These are phyloP conservation scores for Tineola bisselliella DNA, from an alignment of 2,888 invertebrate genomes.

Conservation along the genomic window DNA sequence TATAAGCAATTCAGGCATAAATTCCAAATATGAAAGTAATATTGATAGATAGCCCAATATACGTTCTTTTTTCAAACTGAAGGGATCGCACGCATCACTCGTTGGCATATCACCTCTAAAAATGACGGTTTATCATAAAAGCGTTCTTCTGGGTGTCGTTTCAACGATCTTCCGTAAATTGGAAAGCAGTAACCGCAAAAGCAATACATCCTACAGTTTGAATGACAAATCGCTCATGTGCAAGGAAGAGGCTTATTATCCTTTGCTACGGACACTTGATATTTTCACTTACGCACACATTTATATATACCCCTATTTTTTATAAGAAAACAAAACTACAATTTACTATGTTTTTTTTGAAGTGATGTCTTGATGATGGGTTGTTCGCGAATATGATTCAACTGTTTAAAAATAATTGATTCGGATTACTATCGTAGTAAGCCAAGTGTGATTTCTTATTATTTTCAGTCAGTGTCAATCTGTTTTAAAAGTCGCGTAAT, in stretches of 20 bases:
- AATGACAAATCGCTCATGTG: constrained; percentile 6
- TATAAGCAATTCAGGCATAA: constrained; percentile 22
- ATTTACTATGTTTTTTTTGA: too few relatives aligned
- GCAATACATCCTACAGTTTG: constrained; percentile 24
- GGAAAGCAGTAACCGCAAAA: constrained; percentile 30
- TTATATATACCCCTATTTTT: too few relatives aligned
- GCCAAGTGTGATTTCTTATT: too few relatives aligned
- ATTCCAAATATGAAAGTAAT: constrained; percentile 30
- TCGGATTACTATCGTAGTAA: too few relatives aligned
- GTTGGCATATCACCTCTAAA: constrained; percentile 23
- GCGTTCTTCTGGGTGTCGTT: constrained; percentile 24
- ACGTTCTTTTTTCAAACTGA: constrained; percentile 25
- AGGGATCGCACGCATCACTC: constrained; percentile 21
- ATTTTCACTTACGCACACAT: too few relatives aligned
- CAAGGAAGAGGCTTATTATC: background rate
- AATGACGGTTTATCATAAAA: constrained; percentile 32
- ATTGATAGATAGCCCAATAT: constrained; percentile 47
- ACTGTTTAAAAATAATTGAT: too few relatives aligned
- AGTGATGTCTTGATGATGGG: background rate
- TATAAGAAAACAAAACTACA: too few relatives aligned
- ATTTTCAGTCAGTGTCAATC: too few relatives aligned
- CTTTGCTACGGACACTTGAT: background rate
- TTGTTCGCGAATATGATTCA: too few relatives aligned
- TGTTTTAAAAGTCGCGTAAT: too few relatives aligned
- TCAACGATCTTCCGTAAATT: constrained; percentile 32